Evolutionary conservation across 1,140 invertebrate genomes (phyloP), one percentile per base, ranked within the genome.

Genomic region (Mercenaria mercenaria): DNA sequence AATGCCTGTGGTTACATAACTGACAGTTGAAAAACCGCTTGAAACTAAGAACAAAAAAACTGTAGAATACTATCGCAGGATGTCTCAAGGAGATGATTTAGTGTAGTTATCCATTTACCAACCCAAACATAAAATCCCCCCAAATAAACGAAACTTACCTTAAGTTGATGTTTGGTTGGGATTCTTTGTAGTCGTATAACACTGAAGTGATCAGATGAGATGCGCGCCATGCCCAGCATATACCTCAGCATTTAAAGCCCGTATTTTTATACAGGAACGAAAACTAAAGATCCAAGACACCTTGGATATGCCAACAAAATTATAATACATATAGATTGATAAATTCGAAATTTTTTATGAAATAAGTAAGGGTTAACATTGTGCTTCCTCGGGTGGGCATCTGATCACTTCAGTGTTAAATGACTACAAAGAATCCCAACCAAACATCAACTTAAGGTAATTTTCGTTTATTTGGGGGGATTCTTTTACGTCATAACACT

Each of bases 201-300:
- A 82, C 52, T 64, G 59, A 82, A 43, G 52, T 47, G 80, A 82
- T 82, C 80, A 82, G 52, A 82, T 82, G 80, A 82, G 80, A 82
- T 82, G 80, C 32, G 59, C 80, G 52, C 13, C 32, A 32, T 6
- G 23, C 80, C 26, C 32, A 64, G n/a, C 3, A 29, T 37, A 3
- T 37, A 39, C 50, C 2, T 82, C 80, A 82, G 80, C 43, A 64
- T 82, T 82, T 4, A 61, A 34, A 32, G 52, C 80, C 32, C 13
- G n/a, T 11, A 50, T 61, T 6, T n/a, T 20, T 61, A 61, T 61
- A 61, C 56, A 52, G 26, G 26, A 0, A 34, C 41, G 13, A 52
- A 29, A 20, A 8, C 6, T 29, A 50, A 8, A 50, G 20, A 20
- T 6, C 41, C 26, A 3, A 29, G 26, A 23, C 20, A 18, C 23